These are phyloP conservation scores for Cheilosia grossa DNA, from an alignment of 2,888 invertebrate species.

Conservation along the genomic window DNA sequence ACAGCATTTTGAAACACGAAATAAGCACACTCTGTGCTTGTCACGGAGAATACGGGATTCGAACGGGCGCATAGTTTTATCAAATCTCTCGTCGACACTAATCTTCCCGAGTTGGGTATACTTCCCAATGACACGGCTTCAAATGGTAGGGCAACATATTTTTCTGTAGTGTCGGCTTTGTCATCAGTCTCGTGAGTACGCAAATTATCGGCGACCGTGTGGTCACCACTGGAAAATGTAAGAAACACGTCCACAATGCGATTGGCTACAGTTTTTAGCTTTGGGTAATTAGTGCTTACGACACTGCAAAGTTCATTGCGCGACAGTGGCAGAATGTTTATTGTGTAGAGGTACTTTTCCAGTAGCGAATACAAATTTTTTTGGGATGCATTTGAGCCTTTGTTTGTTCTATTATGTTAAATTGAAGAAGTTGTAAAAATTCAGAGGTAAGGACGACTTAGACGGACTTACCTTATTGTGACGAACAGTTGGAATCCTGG, in stretches of 20 bases:
- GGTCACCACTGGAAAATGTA: constrained; percentile 90
- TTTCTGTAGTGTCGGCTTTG: constrained; percentile 78
- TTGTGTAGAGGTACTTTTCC: constrained; percentile 92
- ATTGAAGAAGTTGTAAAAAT: not conserved
- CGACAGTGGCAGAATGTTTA: constrained; percentile 91
- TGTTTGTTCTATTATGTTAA: constrained; percentile 79
- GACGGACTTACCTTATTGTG: constrained; percentile 88
- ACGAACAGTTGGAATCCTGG: constrained; percentile 96
- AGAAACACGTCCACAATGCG: constrained; percentile 93
- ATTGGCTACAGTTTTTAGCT: constrained; percentile 88
- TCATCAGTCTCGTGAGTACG: constrained; percentile 82
- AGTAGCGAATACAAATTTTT: constrained; percentile 88
- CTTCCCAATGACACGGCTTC: constrained; percentile 78
- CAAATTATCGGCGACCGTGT: constrained; percentile 83
- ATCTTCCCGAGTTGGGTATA: constrained; percentile 84
- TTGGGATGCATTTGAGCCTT: constrained; percentile 80
- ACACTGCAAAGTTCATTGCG: constrained; percentile 90
- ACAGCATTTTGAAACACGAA: constrained; percentile 91
- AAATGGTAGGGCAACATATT: constrained; percentile 79
- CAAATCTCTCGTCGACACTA: constrained; percentile 93
- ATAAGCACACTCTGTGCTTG: constrained; percentile 85
- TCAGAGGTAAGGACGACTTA: not conserved
- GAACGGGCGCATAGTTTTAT: constrained; percentile 95
- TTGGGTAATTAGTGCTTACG: constrained; percentile 88
- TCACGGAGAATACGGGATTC: constrained; percentile 88